Evolutionary conservation across 2,888 invertebrate species (phyloP).

Genomic region (Rotaria socialis): DNA sequence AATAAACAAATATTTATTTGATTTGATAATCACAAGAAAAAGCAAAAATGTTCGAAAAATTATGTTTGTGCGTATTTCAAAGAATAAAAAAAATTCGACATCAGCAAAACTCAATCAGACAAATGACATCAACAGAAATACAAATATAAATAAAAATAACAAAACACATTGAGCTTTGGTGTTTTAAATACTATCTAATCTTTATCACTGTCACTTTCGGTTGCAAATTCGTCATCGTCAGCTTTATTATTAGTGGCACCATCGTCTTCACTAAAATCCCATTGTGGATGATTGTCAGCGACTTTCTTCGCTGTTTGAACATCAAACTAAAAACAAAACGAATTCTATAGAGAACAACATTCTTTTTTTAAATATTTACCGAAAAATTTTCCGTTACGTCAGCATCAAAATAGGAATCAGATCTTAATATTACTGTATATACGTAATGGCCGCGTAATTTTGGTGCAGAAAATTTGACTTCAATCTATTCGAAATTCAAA

Average conservation of each 20-base stretch:
- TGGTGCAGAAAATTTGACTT: conserved; percentile 92
- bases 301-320: neutral
- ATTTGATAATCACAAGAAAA: too few species aligned
- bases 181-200: neutral
- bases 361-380: conserved; percentile 58
- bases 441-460: conserved; percentile 84
- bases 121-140: too few species aligned
- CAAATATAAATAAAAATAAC: neutral
- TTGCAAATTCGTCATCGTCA: conserved; percentile 53
- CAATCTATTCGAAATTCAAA: conserved; percentile 60
- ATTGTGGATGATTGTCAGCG: conserved; percentile 82
- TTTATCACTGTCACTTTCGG: conserved; percentile 43
- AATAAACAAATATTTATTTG: neutral
- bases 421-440: conserved; percentile 81
- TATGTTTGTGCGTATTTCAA: too few species aligned
- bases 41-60: too few species aligned
- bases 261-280: conserved; percentile 69
- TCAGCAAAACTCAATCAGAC: too few species aligned
- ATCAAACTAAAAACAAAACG: conserved; percentile 46
- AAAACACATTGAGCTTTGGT: neutral
- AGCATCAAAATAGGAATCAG: conserved; percentile 93
- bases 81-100: too few species aligned
- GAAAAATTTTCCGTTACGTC: conserved; percentile 90
- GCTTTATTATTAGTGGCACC: conserved; percentile 61
- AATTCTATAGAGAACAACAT: neutral